Percentiles rank a stretch among this genome's conserved stretches.
Conservation (phyloP, 37 sponge, comb jelly and placozoan genomes). For the Crambe crambe region DNA sequence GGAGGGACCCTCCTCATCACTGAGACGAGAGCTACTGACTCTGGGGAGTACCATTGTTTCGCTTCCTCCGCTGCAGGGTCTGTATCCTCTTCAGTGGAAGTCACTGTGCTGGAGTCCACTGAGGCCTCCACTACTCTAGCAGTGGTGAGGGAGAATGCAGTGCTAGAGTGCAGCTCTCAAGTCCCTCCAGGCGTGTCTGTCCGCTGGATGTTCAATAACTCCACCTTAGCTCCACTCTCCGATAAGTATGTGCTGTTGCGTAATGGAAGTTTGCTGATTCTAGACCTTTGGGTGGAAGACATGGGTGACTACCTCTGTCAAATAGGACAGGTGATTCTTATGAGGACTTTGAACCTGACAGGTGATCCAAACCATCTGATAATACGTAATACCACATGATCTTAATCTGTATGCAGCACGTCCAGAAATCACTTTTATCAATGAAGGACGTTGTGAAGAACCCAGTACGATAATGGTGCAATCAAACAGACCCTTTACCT, state of each 20-base stretch:
- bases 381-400: neutral
- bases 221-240: neutral
- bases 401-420: conserved; percentile 5
- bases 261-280: conserved; percentile 8
- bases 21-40: conserved; percentile 8
- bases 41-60: conserved; percentile 50
- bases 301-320: conserved; percentile 27
- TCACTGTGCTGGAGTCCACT: conserved; percentile 12
- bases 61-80: conserved; percentile 30
- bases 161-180: conserved; percentile 16
- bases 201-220: conserved; percentile 1
- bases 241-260: conserved; percentile 1
- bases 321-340: neutral
- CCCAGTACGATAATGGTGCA: neutral
- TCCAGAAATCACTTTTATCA: conserved; percentile 19
- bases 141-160: conserved; percentile 27
- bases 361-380: neutral
- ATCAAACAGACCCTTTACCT: neutral
- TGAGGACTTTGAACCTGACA: neutral
- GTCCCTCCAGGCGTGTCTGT: neutral
- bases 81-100: conserved; percentile 22
- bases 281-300: neutral
- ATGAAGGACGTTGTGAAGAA: conserved; percentile 18
- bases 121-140: neutral
- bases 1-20: conserved; percentile 25